These are phyloP conservation scores for Myopa tessellatipennis DNA, from an alignment of 2,888 invertebrate genomes.

Conservation along the genomic window DNA sequence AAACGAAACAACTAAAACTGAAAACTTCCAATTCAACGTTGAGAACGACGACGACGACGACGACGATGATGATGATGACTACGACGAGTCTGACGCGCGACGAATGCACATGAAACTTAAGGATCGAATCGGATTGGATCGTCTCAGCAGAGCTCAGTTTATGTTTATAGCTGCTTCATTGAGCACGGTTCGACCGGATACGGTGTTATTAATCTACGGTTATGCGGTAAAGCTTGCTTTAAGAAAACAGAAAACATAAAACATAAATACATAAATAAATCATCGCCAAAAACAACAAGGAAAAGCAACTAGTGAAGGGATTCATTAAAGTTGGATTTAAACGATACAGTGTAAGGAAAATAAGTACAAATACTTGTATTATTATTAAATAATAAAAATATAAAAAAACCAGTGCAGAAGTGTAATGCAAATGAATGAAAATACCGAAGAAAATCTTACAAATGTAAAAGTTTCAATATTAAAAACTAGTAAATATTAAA, in stretches of 20 bases:
- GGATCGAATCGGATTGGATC: constrained; percentile 19
- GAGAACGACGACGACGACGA: no score
- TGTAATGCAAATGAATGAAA: no score
- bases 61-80: background rate
- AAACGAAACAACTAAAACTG: background rate
- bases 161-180: constrained; percentile 36
- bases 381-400: background rate
- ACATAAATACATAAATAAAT: background rate
- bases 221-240: constrained; percentile 4
- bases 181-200: constrained; percentile 29
- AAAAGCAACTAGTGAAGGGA: background rate
- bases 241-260: background rate
- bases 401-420: no score
- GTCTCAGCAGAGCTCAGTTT: constrained; percentile 34
- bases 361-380: background rate
- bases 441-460: no score
- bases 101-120: constrained; percentile 23
- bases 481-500: no score
- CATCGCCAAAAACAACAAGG: background rate
- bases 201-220: background rate
- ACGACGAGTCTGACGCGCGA: background rate
- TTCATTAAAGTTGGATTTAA: background rate
- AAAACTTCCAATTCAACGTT: background rate
- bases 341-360: background rate
- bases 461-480: no score